These are phyloP conservation scores for Cryptomyrus ogoouensis DNA, from an alignment of 2,113 vertebrate genomes.

Conservation along the genomic window DNA sequence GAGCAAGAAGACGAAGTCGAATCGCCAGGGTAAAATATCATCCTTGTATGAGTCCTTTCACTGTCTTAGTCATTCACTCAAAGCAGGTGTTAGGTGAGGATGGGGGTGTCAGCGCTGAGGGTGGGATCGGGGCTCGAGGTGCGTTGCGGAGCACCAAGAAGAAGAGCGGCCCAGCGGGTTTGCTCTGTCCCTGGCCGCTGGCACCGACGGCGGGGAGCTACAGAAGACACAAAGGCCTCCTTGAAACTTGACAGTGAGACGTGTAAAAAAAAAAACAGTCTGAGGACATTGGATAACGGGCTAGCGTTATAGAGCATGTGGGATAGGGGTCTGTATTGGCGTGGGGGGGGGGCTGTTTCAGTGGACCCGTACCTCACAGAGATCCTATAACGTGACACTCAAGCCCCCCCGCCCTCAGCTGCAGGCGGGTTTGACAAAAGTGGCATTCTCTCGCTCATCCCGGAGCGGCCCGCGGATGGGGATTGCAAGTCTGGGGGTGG, in stretches of 20 bases:
- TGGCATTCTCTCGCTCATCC: slow-evolving; percentile 49
- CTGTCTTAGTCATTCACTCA: not conserved
- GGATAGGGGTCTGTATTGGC: slow-evolving; percentile 11
- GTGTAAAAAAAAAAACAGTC: slow-evolving; percentile 14
- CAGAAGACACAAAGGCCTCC: slow-evolving; percentile 36
- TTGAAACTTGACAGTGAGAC: slow-evolving; percentile 39
- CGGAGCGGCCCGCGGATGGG: slow-evolving; percentile 42
- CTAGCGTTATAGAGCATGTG: slow-evolving; percentile 26
- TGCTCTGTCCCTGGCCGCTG: not conserved
- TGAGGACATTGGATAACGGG: slow-evolving; percentile 37
- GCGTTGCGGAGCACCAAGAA: slow-evolving; percentile 35
- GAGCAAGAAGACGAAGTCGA: not conserved
- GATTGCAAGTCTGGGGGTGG: slow-evolving; percentile 57
- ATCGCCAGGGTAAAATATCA: not conserved
- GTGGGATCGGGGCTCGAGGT: not conserved
- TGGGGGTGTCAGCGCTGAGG: slow-evolving; percentile 34
- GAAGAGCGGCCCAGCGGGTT: slow-evolving; percentile 21
- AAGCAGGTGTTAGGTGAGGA: slow-evolving; percentile 6
- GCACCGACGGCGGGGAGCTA: not conserved
- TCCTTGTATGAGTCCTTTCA: not conserved
- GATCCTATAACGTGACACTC: slow-evolving; percentile 64
- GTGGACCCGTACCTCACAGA: slow-evolving; percentile 50
- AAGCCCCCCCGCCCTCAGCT: slow-evolving; percentile 53
- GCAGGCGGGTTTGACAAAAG: slow-evolving; percentile 52
- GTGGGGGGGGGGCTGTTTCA: slow-evolving; percentile 36